phyloP scores from a whole-genome alignment of 2,888 invertebrate genomes.

The Lasioglossum vierecki region DNA sequence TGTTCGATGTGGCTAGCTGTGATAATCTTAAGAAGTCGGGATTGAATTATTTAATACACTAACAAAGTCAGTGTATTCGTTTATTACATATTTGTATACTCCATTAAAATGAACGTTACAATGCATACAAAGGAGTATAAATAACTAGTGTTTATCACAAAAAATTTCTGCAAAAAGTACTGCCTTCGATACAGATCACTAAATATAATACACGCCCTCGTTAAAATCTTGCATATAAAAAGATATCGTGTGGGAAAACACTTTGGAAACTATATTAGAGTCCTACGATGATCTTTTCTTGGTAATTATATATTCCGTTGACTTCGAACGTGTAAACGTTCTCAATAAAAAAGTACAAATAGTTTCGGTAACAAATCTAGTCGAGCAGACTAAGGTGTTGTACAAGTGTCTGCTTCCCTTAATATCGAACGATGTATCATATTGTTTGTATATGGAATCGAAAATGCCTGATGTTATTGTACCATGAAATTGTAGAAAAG shows the following conservation, averaged over 20 bases:
- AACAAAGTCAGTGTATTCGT: conserved; percentile 28
- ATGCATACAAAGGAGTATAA: conserved; percentile 29
- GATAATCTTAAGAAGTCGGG: background rate
- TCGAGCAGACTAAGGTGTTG: background rate
- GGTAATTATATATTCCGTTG: conserved; percentile 4
- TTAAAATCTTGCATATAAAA: conserved; percentile 30
- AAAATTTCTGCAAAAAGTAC: conserved; percentile 16
- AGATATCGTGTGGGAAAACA: conserved; percentile 11
- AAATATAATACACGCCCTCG: conserved; percentile 18
- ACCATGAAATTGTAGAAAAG: conserved; percentile 23
- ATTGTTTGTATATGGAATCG: conserved; percentile 27
- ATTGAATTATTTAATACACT: conserved; percentile 46
- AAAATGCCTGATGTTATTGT: conserved; percentile 28
- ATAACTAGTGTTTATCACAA: conserved; percentile 24
- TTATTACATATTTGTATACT: conserved; percentile 44
- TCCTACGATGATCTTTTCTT: conserved; percentile 26
- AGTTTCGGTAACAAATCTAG: conserved; percentile 25
- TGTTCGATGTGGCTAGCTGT: conserved; percentile 80
- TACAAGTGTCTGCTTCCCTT: conserved; percentile 15
- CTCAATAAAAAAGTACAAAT: conserved; percentile 27
- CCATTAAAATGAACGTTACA: conserved; percentile 49
- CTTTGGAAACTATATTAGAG: background rate
- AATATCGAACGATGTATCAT: conserved; percentile 25
- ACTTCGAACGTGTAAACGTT: conserved; percentile 14
- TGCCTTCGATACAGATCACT: conserved; percentile 7